Evolutionary conservation across 2,888 invertebrate species (phyloP), one percentile per base, ranked within the genome.

Genomic region (Drosophila longiperda): DNA sequence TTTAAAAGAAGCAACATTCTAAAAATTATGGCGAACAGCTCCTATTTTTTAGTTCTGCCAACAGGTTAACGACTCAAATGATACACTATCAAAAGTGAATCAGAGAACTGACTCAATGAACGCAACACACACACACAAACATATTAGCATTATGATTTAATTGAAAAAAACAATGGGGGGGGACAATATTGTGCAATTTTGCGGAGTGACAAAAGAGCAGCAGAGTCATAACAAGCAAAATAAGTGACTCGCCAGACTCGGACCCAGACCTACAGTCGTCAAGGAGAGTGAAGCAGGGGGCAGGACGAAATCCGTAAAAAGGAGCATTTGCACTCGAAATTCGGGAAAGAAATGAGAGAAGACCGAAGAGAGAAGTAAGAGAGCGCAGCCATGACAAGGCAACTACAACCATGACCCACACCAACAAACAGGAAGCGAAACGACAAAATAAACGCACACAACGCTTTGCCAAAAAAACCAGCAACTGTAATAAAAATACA

Each of bases 351-450:
- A n/a, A 29, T 9, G 54, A 12, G 49, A 29, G 45, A 49, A 29
- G 49, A n/a, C 49, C n/a, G 32, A 20, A 20, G 29, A 20, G 29
- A 15, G 20, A 57, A 36, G 33, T 49, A 57, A 36, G 38, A 33
- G 66, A 52, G 42, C 5, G 63, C 7, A 40, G 38, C 17, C 50
- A 45, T 38, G 55, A 20, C 26, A 26, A 17, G 17, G 79, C 87
- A 82, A 55, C 82, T 66, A 57, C 74, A 85, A 92, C 91, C 91
- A 92, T 91, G 91, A 91, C 91, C 91, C 91, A 91, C 91, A 91
- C 91, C 91, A 91, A 91, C 86, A 86, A 90, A 77, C 77, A 85
- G 78, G 80, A 82, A 80, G 67, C 74, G 78, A 77, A 77, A 69
- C 72, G 66, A 60, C 66, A 62, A 74, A 75, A 67, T 66, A 72